Base-by-base conservation (phyloP, 2,797 vertebrate genomes). In the Hoplostethus mediterraneus region DNA sequence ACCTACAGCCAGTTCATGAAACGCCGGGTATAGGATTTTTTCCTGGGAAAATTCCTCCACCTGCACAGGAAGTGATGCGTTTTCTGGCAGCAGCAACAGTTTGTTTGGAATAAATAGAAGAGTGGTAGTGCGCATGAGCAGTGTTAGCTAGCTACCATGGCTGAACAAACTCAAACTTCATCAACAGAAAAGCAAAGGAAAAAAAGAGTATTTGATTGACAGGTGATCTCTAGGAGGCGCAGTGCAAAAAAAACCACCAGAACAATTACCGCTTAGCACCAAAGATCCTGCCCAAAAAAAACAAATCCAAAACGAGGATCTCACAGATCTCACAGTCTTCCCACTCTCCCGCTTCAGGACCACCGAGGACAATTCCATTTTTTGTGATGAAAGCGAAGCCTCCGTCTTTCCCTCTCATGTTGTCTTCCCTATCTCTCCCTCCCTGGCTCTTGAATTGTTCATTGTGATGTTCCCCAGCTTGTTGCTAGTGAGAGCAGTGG, bases 401-500 rank as follows among this genome's bases (percentile, higher is more conserved):
- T 42, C 40, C 40, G 2, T 42, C 54, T 73, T 65, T 47, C 51
- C 73, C 62, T 71, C 17, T 44, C 5, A 6, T 16, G 6, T 28
- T 42, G 21, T 16, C 36, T 51, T 42, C 63, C 52, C 71, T 11
- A n/a, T 42, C 49, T 17, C 14, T 64, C 67, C 49, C 52, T 67
- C 51, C 45, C 11, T 42, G n/a, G 60, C 75, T 64, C 58, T 56
- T 78, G 73, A 42, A 9, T 71, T 71, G 77, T 71, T 86, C 68
- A 42, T 65, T 68, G 48, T 55, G 68, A 68, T 51, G 53, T 62
- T 58, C 44, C 55, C 55, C 21, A 21, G 71, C 58, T 73, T 77
- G 73, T 80, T 72, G 58, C 71, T 70, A 73, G 79, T 71, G 74
- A 55, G 81, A 80, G 70, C 77, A 56, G 21, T 66, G 85, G 81